Evolutionary conservation across 2,888 invertebrate genomes (phyloP).

Genomic region (Apodemia zela): DNA sequence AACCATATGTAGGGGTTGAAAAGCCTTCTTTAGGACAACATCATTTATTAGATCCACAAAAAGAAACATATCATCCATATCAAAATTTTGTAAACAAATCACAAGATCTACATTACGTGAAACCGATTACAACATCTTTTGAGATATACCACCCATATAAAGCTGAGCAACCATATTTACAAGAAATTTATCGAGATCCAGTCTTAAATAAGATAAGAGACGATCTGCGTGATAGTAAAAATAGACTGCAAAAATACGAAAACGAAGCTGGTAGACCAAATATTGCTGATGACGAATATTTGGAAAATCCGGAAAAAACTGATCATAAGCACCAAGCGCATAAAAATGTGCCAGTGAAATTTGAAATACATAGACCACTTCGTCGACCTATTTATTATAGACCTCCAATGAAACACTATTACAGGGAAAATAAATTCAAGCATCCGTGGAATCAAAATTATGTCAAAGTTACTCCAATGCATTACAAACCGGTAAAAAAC

Average conservation of each 20-base stretch:
- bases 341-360: constrained; percentile 53
- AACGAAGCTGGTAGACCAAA: constrained; percentile 54
- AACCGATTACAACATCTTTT: constrained; percentile 52
- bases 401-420: constrained; percentile 38
- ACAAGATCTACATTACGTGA: constrained; percentile 38
- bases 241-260: constrained; percentile 57
- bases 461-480: constrained; percentile 62
- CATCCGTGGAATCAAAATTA: constrained; percentile 56
- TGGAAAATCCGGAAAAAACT: constrained; percentile 57
- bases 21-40: constrained; percentile 58
- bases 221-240: constrained; percentile 52
- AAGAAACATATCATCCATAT: constrained; percentile 45
- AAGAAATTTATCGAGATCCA: constrained; percentile 62
- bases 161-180: constrained; percentile 58
- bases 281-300: constrained; percentile 56
- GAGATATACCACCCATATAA: constrained; percentile 70
- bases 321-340: constrained; percentile 58
- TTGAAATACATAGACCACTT: constrained; percentile 63
- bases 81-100: constrained; percentile 50
- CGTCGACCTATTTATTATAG: constrained; percentile 62
- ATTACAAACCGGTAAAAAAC: constrained; percentile 65
- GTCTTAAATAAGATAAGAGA: constrained; percentile 54
- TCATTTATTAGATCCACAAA: constrained; percentile 46
- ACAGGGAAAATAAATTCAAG: constrained; percentile 52
- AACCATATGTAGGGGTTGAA: constrained; percentile 48